Evolutionary conservation across 2,113 vertebrate species (phyloP).

Genomic region (Bungarus multicinctus): DNA sequence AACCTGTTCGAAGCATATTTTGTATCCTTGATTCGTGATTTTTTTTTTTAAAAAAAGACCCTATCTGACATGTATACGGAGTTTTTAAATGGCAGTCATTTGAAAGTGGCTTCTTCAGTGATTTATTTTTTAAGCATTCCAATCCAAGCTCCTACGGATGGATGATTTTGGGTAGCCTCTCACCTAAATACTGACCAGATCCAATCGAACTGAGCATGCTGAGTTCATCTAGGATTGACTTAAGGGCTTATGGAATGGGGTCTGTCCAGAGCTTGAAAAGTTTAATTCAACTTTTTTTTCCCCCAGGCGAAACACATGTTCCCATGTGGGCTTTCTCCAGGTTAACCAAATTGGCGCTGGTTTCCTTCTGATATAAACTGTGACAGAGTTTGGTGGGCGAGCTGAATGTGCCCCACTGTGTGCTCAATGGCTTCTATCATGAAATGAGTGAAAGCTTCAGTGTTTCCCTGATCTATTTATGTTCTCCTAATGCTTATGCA

Average conservation of each 20-base stretch:
- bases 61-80: not conserved
- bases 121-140: not conserved
- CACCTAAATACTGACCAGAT: not conserved
- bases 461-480: not conserved
- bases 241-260: not conserved
- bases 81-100: not conserved
- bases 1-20: too few relatives aligned
- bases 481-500: not conserved
- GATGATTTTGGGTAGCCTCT: not conserved
- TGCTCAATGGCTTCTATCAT: conserved; percentile 17
- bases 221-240: not conserved
- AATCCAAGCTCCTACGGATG: not conserved
- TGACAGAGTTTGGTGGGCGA: conserved; percentile 35
- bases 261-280: conserved; percentile 49
- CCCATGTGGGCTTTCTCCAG: conserved; percentile 35
- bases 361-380: conserved; percentile 50
- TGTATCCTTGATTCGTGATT: too few relatives aligned
- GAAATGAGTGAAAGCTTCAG: conserved; percentile 14
- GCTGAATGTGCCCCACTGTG: not conserved
- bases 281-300: conserved; percentile 63
- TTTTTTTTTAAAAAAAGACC: too few relatives aligned
- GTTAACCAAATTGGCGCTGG: conserved; percentile 43
- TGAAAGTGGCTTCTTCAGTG: not conserved
- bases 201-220: not conserved
- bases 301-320: conserved; percentile 52